Evolutionary conservation across 2,888 invertebrate genomes (phyloP), one percentile per base, ranked within the genome.

Genomic region (Ctenicera cuprea): DNA sequence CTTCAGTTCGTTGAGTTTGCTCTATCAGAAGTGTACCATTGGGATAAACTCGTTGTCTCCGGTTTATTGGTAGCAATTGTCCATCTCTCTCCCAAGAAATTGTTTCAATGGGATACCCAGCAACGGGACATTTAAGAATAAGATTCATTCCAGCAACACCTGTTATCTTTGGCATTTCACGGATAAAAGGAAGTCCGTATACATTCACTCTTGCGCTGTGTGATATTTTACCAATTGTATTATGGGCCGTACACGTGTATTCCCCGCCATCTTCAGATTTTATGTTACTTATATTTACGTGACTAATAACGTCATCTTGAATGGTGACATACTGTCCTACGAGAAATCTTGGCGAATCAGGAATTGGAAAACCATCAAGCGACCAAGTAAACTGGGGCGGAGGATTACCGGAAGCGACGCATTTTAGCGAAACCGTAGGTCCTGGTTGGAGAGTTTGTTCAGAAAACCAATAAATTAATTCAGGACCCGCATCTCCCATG

Each of bases 391-490:
- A 96, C 86, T 95, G 94, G 3, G 97, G 97, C 62, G 95, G 94
- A 7, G 97, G 97, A 87, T 96, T 97, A 62, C 97, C 97, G 82
- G 95, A 94, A n/a, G 97, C 97, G 75, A 95, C 95, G 88, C 97
- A 98, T 87, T 96, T 95, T 79, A 98, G 90, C 18, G 97, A 96
- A 59, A 97, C 95, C 77, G 95, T 94, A 37, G 96, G 96, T 16
- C 97, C 97, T 0, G 96, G 96, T 85, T 96, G 96, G 74, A 97
- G 88, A 9, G 96, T 97, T 87, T 96, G 96, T 86, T 97, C 96
- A 71, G 95, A 94, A 88, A 97, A 97, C 92, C 95, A 95, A 89
- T 96, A 95, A 80, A 94, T 92, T 81, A 97, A 89, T 88, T 96
- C 96, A 52, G 96, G 96, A 77, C 95, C 94, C 43, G 96, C 94